Base-by-base conservation (phyloP, 2,113 vertebrate genomes). In the Scalopus aquaticus region DNA sequence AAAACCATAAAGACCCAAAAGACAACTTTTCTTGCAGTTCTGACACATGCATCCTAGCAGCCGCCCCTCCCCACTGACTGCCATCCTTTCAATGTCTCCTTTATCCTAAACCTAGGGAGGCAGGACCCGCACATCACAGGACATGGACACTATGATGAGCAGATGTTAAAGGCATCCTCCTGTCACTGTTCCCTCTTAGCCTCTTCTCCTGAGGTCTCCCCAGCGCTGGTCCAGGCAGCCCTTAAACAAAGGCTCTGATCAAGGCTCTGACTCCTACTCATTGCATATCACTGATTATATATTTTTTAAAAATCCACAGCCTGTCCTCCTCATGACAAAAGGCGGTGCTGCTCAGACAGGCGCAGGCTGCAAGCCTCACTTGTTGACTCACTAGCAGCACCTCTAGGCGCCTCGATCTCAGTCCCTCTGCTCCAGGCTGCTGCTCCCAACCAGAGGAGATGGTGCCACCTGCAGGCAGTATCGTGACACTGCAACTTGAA, bases 381-480 rank as follows among this genome's bases (percentile, higher is more conserved):
- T 32, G 24, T 88, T 54, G 60, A 70, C n/a, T 65, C 22, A 9
- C 24, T 5, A 9, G 3, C 69, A 10, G 22, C 9, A 9, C 22
- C 30, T 76, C 49, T 24, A 51, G 30, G 13, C 81, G 74, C 65
- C 74, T 54, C 72, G 39, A 42, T 42, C 70, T 28, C 46, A 26
- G 30, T 19, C 60, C 22, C 19, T 62, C 28, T 56, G 54, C 54
- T 56, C 54, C 54, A 22, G 54, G 56, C 9, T 17, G 54, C 37
- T 67, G 65, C 51, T 58, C 73, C 58, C 76, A 69, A 76, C 44
- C 51, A 65, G 65, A 91, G 69, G 30, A 7, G 73, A 91, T 46
- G 78, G 51, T 69, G 91, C 74, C 95, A 93, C 93, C 51, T 95
- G 88, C 24, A 95, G 94, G 95, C 39, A 78, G 32, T 39, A 22